These are phyloP conservation scores for Caracal caracal DNA, from an alignment of 2,113 vertebrate species.

Conservation along the genomic window DNA sequence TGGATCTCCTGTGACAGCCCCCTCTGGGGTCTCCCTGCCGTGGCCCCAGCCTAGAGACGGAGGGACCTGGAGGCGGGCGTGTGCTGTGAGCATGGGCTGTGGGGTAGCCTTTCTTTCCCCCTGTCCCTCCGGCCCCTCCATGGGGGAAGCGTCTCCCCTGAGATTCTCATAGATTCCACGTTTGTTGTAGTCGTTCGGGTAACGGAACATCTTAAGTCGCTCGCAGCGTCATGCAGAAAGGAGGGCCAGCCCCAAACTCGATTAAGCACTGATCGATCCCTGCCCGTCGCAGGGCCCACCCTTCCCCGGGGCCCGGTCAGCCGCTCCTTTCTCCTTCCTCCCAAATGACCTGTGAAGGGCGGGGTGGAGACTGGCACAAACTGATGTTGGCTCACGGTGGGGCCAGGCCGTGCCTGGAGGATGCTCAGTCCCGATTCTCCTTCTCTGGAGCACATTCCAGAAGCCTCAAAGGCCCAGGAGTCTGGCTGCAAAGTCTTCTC, in stretches of 20 bases:
- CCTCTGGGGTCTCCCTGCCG: not conserved
- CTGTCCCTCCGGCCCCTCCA: not conserved
- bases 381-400: rapidly evolving
- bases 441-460: not conserved
- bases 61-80: not conserved
- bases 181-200: not conserved
- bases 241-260: not conserved
- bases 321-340: not conserved
- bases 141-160: not conserved
- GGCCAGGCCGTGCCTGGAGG: rapidly evolving
- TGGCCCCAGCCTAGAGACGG: rapidly evolving
- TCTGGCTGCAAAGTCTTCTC: no score
- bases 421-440: no score
- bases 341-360: not conserved
- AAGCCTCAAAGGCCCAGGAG: not conserved
- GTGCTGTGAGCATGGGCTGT: rapidly evolving
- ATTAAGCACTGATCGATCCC: not conserved
- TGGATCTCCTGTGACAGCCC: no score
- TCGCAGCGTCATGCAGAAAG: not conserved
- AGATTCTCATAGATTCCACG: not conserved
- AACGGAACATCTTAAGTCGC: not conserved
- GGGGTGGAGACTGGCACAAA: not conserved
- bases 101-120: rapidly evolving
- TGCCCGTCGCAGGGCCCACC: not conserved
- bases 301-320: not conserved